Percentiles rank a stretch among this genome's conserved stretches.
phyloP scores from a whole-genome alignment of 1,140 invertebrate species.

The Anagrus nilaparvatae region DNA sequence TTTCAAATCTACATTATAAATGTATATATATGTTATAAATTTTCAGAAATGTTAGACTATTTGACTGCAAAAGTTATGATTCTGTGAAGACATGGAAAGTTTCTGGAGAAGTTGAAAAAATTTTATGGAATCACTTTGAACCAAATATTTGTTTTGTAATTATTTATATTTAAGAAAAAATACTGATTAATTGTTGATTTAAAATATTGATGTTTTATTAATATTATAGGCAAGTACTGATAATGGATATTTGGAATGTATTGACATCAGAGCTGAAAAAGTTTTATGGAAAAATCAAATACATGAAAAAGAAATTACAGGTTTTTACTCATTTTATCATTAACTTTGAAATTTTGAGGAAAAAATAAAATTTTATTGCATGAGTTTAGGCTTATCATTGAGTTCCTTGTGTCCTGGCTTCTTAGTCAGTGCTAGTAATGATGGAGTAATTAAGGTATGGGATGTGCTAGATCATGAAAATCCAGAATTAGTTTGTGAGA shows the following conservation, averaged over 20 bases:
- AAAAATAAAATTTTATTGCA: constrained; percentile 9
- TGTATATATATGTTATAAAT: not conserved
- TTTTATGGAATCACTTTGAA: constrained; percentile 73
- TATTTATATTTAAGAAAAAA: constrained; percentile 16
- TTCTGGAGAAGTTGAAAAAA: constrained; percentile 74
- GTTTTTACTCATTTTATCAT: constrained; percentile 32
- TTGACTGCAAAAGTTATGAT: constrained; percentile 65
- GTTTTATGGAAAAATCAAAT: constrained; percentile 68
- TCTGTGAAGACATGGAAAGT: constrained; percentile 58
- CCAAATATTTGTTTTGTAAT: constrained; percentile 64
- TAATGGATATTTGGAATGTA: constrained; percentile 65
- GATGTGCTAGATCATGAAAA: constrained; percentile 42
- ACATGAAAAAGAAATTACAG: constrained; percentile 73
- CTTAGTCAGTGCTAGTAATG: constrained; percentile 60
- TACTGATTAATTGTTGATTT: not conserved
- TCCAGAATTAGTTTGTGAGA: constrained; percentile 45
- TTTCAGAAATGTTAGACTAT: constrained; percentile 57
- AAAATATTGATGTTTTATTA: not conserved
- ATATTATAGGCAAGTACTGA: constrained; percentile 60
- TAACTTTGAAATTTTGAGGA: no score
- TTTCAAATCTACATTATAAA: not conserved
- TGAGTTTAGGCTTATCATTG: constrained; percentile 52
- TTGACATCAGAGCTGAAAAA: constrained; percentile 62
- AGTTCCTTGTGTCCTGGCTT: constrained; percentile 58
- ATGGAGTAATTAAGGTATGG: constrained; percentile 72